Conservation (phyloP, 2,797 vertebrate species). For the Notoglanidium macrostoma region DNA sequence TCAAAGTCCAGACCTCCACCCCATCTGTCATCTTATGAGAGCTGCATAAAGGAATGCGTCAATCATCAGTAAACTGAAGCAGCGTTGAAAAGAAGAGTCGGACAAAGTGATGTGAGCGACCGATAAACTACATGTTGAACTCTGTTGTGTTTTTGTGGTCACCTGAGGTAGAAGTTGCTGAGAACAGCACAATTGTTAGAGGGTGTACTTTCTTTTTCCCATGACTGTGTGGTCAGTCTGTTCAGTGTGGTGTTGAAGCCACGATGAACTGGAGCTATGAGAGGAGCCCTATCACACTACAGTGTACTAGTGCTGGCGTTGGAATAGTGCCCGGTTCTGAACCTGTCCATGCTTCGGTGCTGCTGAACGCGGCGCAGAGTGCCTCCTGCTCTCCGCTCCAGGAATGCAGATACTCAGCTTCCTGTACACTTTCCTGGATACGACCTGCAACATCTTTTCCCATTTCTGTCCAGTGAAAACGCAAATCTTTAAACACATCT, state of each 20-base stretch:
- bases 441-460: background rate
- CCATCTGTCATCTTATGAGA: background rate
- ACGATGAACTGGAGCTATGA: background rate
- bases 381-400: background rate
- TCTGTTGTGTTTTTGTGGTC: background rate
- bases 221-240: no score
- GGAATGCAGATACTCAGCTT: background rate
- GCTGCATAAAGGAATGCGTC: background rate
- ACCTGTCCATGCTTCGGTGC: background rate
- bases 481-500: background rate
- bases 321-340: background rate
- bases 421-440: background rate
- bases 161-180: background rate
- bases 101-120: background rate
- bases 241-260: no score
- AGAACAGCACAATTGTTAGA: background rate
- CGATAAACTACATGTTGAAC: background rate
- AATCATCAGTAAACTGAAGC: background rate
- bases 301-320: background rate
- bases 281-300: background rate
- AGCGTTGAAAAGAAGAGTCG: background rate
- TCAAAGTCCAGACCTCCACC: background rate
- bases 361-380: background rate
- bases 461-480: background rate
- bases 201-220: no score